Evolutionary conservation across 2,888 invertebrate genomes (phyloP).

Genomic region (Proisotoma minuta): DNA sequence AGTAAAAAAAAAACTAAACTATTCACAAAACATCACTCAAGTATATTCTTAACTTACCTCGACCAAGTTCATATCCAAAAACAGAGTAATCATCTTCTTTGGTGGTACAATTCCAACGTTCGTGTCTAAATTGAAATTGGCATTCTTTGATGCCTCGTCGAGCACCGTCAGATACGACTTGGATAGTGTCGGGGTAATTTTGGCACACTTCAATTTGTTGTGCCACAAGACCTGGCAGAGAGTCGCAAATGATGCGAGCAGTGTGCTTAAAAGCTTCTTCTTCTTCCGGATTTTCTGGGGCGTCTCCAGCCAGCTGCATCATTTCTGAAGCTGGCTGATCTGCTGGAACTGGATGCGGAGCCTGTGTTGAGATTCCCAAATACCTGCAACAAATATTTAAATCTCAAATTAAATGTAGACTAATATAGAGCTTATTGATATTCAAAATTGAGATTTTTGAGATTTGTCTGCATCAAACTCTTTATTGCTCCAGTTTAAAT

Average conservation of each 20-base stretch:
- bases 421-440: too few species aligned
- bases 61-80: constrained; percentile 55
- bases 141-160: constrained; percentile 53
- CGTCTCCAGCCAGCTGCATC: constrained; percentile 45
- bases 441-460: too few species aligned
- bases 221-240: constrained; percentile 45
- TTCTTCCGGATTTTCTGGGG: constrained; percentile 42
- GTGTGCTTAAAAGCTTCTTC: constrained; percentile 39
- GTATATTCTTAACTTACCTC: constrained; percentile 51
- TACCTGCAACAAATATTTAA: too few species aligned
- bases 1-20: neutral
- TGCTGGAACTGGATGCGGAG: constrained; percentile 33
- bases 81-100: constrained; percentile 51
- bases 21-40: neutral
- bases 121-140: constrained; percentile 53
- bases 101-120: constrained; percentile 59
- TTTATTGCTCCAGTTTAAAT: too few species aligned
- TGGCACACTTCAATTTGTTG: constrained; percentile 50
- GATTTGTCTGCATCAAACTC: too few species aligned
- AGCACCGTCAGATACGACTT: constrained; percentile 56
- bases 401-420: too few species aligned
- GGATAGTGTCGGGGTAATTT: constrained; percentile 55
- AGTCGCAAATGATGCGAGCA: constrained; percentile 41
- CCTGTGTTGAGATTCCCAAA: constrained; percentile 44
- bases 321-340: constrained; percentile 38